Evolutionary conservation across 2,888 invertebrate genomes (phyloP), one percentile per base, ranked within the genome.

Genomic region (Plebejus melissa): DNA sequence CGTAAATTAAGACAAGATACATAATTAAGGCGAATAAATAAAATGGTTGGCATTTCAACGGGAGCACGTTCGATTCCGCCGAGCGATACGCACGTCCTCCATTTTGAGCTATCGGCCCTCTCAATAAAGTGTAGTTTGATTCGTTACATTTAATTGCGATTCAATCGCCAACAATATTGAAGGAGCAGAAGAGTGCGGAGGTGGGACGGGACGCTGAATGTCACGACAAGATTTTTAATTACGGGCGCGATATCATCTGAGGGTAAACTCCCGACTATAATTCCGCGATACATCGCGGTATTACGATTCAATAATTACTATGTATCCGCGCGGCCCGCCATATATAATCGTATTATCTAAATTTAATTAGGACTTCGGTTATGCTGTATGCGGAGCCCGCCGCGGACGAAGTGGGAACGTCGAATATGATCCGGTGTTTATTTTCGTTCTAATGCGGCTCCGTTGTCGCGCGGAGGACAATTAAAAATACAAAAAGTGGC

Each of bases 1-100:
- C 93, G 93, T 93, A 93, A 93, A 93, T 93, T 93, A 93, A 93
- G 93, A 93, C 93, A 93, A 93, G 93, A 93, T 93, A 93, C 93
- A 93, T 93, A 93, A 93, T 93, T 93, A 93, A 93, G 92, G 93
- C 85, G 90, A 93, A 93, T 93, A 93, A 93, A 93, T 93, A 93
- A 93, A 93, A 93, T 91, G 92, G 92, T 91, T 93, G 93, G 93
- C 93, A 93, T 93, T 93, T 93, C 91, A 88, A 91, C 91, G 90
- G 92, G 90, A 92, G 91, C 92, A 91, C 92, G 92, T 92, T 91
- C 90, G 90, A 90, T 91, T 90, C 89, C 85, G 85, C 85, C 81
- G 82, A 77, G 82, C 85, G 88, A 89, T 89, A 87, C 82, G 82
- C 82, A 77, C 76, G 76, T 80, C 83, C 83, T 86, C 89, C 87